Evolutionary conservation across 2,888 invertebrate genomes (phyloP), one percentile per base, ranked within the genome.

Genomic region (Oligia latruncula): DNA sequence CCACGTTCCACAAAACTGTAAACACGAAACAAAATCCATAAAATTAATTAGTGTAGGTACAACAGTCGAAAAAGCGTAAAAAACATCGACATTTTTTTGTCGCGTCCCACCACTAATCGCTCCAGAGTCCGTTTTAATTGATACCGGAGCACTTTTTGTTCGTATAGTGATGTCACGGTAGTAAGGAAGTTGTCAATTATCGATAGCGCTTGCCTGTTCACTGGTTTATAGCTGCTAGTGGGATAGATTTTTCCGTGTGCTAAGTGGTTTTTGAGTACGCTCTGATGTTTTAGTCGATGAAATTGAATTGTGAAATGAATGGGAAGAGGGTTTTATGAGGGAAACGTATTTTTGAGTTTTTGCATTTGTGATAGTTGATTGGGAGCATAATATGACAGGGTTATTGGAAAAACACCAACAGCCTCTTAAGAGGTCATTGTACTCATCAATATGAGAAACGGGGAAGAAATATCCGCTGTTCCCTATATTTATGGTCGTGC

Each of bases 91-190:
- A 73, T 35, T 71, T 62, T 78, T 71, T 78, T 49, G 77, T 52
- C 77, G 83, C 84, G 81, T 83, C 86, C 78, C 92, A 84, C 86
- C 91, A 84, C 92, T 91, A 90, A 71, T 68, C 67, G 74, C 74
- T 72, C 86, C 88, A 86, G 90, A 90, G 90, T 90, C 89, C 89
- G 73, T 90, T 92, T 91, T 93, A 93, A 93, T 93, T 93, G 93
- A 93, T 90, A 90, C 81, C 81, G 88, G 80, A 77, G 87, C 81
- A 87, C 90, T 90, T 92, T 90, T 91, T 90, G 89, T 86, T 90
- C 89, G 71, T 77, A 62, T 87, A 84, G 87, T 84, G 84, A 90
- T 79, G 88, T 89, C 86, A 85, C 80, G 80, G 81, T 81, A 77
- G 82, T 79, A 86, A 85, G 87, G 86, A 90, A 90, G 84, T 88